A percentile compares a stretch with the other conserved stretches of the same genome.
These are phyloP conservation scores for Poecilia latipinna DNA, from an alignment of 2,113 vertebrate species.

Conservation along the genomic window DNA sequence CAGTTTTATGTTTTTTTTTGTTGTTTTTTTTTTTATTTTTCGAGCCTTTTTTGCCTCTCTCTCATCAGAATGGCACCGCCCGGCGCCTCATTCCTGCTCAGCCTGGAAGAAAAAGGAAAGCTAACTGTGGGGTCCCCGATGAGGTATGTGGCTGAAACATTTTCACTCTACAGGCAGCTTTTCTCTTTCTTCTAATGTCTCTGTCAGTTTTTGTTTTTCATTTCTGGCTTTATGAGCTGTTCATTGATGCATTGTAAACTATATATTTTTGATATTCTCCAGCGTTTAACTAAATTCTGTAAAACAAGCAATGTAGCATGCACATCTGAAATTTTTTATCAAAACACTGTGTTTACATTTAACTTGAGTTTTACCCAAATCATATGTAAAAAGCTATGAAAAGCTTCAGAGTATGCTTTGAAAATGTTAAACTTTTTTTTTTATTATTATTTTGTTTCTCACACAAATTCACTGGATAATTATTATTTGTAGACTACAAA, in stretches of 20 bases:
- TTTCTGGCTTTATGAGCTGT: background rate
- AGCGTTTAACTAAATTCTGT: too few species aligned
- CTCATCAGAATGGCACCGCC: slow-evolving; percentile 85
- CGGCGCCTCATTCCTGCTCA: slow-evolving; percentile 83
- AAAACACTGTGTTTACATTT: background rate
- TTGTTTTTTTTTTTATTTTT: background rate
- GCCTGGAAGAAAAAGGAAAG: slow-evolving; percentile 90
- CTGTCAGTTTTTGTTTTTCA: background rate
- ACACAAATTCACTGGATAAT: too few species aligned
- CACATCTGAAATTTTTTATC: too few species aligned
- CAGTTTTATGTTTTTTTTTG: background rate
- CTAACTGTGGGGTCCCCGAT: slow-evolving; percentile 86
- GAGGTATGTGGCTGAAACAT: slow-evolving; percentile 77
- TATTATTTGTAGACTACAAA: too few species aligned
- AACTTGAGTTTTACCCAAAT: background rate
- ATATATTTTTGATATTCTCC: too few species aligned
- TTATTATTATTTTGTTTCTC: too few species aligned
- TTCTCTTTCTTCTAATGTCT: background rate
- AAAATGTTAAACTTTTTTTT: too few species aligned
- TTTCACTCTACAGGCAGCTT: background rate
- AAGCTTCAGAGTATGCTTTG: too few species aligned
- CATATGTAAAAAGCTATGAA: too few species aligned
- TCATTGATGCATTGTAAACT: too few species aligned
- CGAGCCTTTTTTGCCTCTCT: background rate
- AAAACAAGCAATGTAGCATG: too few species aligned